These are phyloP conservation scores for Amiota communis DNA, from an alignment of 2,888 invertebrate genomes.

Conservation along the genomic window DNA sequence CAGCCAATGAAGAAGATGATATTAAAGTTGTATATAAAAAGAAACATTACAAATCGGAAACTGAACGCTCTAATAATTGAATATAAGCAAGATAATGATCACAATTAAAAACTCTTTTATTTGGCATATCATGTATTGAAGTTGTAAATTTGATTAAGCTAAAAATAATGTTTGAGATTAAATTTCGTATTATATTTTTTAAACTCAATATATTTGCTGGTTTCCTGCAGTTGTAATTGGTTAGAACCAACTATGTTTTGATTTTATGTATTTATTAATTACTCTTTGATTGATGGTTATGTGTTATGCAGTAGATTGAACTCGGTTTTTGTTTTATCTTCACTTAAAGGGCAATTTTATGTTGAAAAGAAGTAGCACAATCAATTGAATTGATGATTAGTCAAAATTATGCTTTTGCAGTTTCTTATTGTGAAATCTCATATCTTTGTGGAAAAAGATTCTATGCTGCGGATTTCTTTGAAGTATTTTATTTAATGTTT, in stretches of 20 bases:
- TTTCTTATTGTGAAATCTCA: neutral
- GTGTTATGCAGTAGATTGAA: no score
- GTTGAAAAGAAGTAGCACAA: neutral
- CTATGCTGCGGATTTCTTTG: constrained; percentile 2
- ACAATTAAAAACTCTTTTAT: no score
- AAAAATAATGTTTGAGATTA: neutral
- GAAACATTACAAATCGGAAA: no score
- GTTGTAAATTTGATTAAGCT: no score
- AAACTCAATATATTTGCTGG: constrained; percentile 1
- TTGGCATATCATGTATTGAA: no score
- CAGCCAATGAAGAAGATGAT: no score
- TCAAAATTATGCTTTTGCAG: neutral
- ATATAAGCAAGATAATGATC: no score
- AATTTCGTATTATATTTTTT: neutral
- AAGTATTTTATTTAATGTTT: neutral
- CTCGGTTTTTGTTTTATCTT: no score
- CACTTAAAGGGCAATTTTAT: no score
- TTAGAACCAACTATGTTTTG: neutral
- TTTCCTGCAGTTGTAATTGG: neutral
- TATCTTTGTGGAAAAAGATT: no score
- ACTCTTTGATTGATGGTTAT: neutral
- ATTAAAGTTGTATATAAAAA: no score
- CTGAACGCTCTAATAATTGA: no score
- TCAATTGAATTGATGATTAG: neutral
- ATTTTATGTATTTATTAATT: constrained; percentile 14